Conservation (phyloP, 2,888 invertebrate genomes). For the Brachyptera risi region DNA sequence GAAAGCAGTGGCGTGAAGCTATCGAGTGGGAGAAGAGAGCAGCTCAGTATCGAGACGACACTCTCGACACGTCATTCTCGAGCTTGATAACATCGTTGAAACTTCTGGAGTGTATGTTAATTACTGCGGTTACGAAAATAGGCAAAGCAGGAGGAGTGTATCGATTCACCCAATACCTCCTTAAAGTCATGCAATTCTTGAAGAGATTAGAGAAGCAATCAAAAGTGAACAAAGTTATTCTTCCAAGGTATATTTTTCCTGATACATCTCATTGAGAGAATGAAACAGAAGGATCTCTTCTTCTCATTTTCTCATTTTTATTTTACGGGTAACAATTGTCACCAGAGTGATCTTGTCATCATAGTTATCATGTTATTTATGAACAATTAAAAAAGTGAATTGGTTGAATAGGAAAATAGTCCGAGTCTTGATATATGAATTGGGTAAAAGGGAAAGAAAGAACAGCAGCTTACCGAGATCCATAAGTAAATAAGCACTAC, state of each 20-base stretch:
- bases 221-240: not conserved
- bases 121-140: not conserved
- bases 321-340: not conserved
- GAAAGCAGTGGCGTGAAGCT: not conserved
- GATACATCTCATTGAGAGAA: not conserved
- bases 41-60: not conserved
- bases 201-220: not conserved
- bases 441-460: too few species aligned
- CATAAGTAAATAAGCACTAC: too few species aligned
- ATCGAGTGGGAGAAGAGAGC: not conserved
- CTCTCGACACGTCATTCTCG: not conserved
- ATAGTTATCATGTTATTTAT: too few species aligned
- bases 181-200: not conserved
- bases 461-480: too few species aligned
- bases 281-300: not conserved
- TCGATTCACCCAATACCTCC: not conserved
- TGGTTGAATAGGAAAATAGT: too few species aligned
- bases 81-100: not conserved
- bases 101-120: not conserved
- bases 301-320: not conserved
- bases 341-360: not conserved
- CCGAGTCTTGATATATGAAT: too few species aligned
- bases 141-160: not conserved
- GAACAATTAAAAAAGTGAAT: too few species aligned
- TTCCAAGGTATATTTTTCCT: constrained; percentile 1